Percentiles rank a stretch among this genome's conserved stretches.
phyloP scores from a whole-genome alignment of 2,797 vertebrate genomes.

The Poecilia wingei region DNA sequence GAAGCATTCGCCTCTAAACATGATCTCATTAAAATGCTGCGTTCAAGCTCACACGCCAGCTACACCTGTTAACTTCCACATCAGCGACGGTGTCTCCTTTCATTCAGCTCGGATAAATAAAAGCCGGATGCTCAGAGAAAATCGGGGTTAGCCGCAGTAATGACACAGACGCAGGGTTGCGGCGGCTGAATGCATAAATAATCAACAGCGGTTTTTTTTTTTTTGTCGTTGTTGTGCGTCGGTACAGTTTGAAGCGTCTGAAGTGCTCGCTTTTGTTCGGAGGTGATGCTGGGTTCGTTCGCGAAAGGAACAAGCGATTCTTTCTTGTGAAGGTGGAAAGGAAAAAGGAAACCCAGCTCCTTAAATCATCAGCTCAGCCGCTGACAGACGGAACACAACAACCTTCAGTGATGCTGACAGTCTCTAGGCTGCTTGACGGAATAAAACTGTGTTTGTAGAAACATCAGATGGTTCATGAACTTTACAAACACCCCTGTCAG shows the following conservation, averaged over 20 bases:
- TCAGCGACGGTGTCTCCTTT: conserved; percentile 12
- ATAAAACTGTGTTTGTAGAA: conserved; percentile 1
- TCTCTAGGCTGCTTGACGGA: neutral
- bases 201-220: neutral
- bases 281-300: neutral
- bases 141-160: conserved; percentile 25
- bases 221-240: neutral
- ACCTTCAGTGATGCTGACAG: neutral
- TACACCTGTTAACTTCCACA: conserved; percentile 28
- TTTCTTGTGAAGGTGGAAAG: neutral
- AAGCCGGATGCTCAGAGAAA: conserved; percentile 21
- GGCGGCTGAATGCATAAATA: conserved; percentile 43
- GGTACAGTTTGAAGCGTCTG: neutral
- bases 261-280: neutral
- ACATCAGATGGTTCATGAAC: neutral
- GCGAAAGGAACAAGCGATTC: neutral
- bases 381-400: neutral
- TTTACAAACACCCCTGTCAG: neutral
- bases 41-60: conserved; percentile 20
- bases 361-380: neutral
- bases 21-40: conserved; percentile 36
- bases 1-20: conserved; percentile 17
- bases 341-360: neutral
- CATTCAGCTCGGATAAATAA: conserved; percentile 24
- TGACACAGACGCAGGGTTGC: conserved; percentile 26